Conservation (phyloP, 2,888 invertebrate species). For the Nineta flava region DNA sequence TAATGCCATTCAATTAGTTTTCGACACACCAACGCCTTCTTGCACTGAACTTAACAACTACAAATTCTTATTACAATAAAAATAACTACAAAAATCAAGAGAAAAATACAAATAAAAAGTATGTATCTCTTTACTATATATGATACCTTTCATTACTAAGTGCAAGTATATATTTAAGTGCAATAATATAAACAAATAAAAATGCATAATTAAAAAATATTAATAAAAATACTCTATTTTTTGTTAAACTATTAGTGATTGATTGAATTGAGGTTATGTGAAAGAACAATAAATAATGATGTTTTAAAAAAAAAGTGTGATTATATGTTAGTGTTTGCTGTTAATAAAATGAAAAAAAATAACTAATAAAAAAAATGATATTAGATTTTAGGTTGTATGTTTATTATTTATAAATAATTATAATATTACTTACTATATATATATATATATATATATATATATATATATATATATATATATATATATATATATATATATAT, state of each 20-base stretch:
- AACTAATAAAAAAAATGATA: not conserved
- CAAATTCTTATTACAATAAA: no score
- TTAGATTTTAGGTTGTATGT: constrained; percentile 1
- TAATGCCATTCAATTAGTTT: no score
- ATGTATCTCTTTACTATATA: no score
- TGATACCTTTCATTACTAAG: no score
- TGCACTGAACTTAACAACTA: no score
- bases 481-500: no score
- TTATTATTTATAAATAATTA: not conserved
- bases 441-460: no score
- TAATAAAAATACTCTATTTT: not conserved
- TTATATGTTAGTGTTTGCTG: constrained; percentile 1
- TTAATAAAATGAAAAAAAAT: not conserved
- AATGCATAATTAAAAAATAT: not conserved
- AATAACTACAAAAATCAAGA: no score
- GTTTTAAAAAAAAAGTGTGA: not conserved
- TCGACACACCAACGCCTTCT: no score
- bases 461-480: no score
- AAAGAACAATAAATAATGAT: not conserved
- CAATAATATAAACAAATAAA: not conserved
- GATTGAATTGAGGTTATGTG: not conserved
- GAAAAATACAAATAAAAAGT: no score
- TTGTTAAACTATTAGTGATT: not conserved
- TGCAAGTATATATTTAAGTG: not conserved
- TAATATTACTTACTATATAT: no score